Conservation (phyloP, 2,113 vertebrate species). For the Mystacornis crossleyi region DNA sequence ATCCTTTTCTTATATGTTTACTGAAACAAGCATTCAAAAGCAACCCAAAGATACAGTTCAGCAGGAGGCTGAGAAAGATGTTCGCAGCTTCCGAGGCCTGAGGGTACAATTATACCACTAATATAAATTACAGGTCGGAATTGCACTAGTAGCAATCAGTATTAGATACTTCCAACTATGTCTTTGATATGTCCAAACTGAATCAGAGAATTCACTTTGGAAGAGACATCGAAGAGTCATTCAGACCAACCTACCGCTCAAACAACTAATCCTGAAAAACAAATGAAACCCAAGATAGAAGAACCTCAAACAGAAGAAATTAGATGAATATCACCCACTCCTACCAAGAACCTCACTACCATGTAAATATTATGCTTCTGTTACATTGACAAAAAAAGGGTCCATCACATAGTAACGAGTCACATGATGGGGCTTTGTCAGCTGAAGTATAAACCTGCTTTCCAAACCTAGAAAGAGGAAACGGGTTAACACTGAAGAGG, state of each 20-base stretch:
- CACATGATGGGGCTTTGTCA: rapidly evolving
- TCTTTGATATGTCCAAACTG: not conserved
- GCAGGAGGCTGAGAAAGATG: not conserved
- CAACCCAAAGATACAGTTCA: not conserved
- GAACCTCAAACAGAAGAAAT: not conserved
- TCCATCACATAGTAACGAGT: rapidly evolving
- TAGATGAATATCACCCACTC: not conserved
- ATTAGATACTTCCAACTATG: not conserved
- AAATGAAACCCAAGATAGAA: not conserved
- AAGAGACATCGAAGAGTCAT: rapidly evolving
- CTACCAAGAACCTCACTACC: not conserved
- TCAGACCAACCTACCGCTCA: rapidly evolving
- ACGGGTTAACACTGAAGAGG: rapidly evolving
- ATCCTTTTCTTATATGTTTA: not conserved
- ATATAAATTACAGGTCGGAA: not conserved
- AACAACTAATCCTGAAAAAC: not conserved
- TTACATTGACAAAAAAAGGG: not conserved
- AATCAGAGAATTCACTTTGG: not conserved
- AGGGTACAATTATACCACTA: not conserved
- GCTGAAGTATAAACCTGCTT: not conserved
- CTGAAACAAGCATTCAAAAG: not conserved
- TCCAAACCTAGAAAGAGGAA: not conserved
- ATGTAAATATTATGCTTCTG: rapidly evolving
- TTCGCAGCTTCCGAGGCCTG: not conserved
- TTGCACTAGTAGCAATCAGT: not conserved